Base-by-base conservation (phyloP, 2,888 invertebrate genomes). In the Tigriopus californicus region DNA sequence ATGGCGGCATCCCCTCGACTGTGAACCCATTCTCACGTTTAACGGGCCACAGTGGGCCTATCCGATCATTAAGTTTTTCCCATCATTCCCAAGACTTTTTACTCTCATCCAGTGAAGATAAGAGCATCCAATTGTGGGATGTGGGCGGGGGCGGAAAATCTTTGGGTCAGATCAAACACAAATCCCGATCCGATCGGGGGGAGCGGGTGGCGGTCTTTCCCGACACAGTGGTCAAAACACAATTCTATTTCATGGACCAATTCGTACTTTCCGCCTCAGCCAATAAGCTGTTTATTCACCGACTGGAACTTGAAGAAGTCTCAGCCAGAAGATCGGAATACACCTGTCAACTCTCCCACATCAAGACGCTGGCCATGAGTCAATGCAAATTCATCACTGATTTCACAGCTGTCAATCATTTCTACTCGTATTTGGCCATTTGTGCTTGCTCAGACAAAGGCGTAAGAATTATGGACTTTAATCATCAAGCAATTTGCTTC, bases 191-290 rank as follows among this genome's bases (percentile, higher is more conserved):
- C 3, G 33, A 33, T 33, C 33, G 33, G 3, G 33, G 33, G 3
- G 33, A 33, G 33, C 33, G 33, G 8, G 33, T 33, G 33, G 33
- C 49, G 22, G 15, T 20, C 13, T 49, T 20, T 20, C 12, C 22
- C 13, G 22, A 13, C 20, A 20, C 49, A 5, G 22, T 20, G 15
- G 15, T 13, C 49, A 49, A 22, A 22, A 20, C 20, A 8, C 49
- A 49, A 49, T 49, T 49, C 22, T 49, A 49, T 22, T 49, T 20
- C 49, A 20, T 49, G 49, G 49, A 49, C 20, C 49, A 49, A 22
- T 49, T 49, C 22, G 13, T 49, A 22, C 22, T 49, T 8, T 49
- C 49, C 2, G 49, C 49, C 6, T 49, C 49, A 8, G 15, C 49
- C 49, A 49, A 49, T 22, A 18, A 49, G 20, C 20, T 49, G 22